Base-by-base conservation (phyloP, 2,888 invertebrate genomes). In the Epicampocera succincta region DNA sequence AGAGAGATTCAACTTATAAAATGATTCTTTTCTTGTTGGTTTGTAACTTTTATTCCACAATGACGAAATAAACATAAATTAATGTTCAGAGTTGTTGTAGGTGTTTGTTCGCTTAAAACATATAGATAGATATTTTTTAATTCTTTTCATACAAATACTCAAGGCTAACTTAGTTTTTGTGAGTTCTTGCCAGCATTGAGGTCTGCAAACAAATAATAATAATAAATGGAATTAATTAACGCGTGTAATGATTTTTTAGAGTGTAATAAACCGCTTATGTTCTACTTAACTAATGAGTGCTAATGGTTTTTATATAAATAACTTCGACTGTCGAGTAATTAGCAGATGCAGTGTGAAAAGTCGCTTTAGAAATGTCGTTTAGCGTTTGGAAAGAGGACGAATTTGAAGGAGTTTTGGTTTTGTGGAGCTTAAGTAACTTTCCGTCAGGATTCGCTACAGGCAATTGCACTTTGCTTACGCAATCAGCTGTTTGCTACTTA, bases 161-260 rank as follows among this genome's bases (percentile, higher is more conserved):
- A 74, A 74, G 74, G 74, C 48, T 13, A 52, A 75, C 56, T 66
- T 75, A 75, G 17, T 48, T 50, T 19, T 50, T 56, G 25, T 46
- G 54, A 38, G 15, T 25, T 19, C 65, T 25, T 15, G 54, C 54
- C 33, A 52, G 46, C 46, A 40, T 40, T 46, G 9, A 46, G 17
- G 25, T 54, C 56, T 25, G 73, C 12, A 72, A 61, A 72, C 61
- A 72, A 44, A 50, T 52, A 52, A 61, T 12, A 3, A 48, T 50
- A 52, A 56, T 15, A 56, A 46, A 46, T 73, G 42, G 44, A 73
- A 73, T 21, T 38, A 63, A 73, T 63, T 73, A 63, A 33, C 21
- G 38, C 33, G 15, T 33, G 19, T 42, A 44, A 52, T 52, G 21
- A 29, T 38, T 44, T 42, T 72, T 72, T 61, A 33, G 12, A 44